Evolutionary conservation across 2,797 vertebrate species (phyloP).

Genomic region (Alfaro cultratus): DNA sequence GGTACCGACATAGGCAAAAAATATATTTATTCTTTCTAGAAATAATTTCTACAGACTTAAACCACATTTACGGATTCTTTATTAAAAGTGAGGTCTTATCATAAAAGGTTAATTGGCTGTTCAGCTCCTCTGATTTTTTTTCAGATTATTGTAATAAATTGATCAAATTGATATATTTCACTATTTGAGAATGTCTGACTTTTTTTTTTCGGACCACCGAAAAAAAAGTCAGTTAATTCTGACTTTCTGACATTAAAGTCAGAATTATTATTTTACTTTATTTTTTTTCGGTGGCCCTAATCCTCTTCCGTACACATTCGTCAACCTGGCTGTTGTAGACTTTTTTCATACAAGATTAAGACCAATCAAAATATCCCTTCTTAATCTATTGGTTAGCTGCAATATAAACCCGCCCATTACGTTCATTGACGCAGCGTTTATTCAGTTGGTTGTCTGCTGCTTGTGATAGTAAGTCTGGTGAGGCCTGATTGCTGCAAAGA

Average conservation of each 20-base stretch:
- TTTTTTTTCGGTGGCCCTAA: too few species aligned
- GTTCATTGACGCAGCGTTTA: background rate
- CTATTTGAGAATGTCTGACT: background rate
- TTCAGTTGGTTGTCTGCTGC: background rate
- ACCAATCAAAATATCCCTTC: conserved; percentile 33
- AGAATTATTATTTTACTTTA: too few species aligned
- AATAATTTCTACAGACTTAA: too few species aligned
- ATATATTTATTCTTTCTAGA: too few species aligned
- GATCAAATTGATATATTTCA: background rate
- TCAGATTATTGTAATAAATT: background rate
- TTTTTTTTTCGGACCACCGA: too few species aligned
- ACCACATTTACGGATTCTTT: background rate
- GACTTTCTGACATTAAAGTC: too few species aligned
- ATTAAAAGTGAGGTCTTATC: background rate
- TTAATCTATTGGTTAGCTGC: conserved; percentile 45
- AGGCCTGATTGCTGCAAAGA: conserved; percentile 34
- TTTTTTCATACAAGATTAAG: fast-evolving
- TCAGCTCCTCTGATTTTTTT: conserved; percentile 7
- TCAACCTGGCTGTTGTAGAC: background rate
- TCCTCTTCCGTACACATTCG: too few species aligned
- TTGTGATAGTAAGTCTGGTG: background rate
- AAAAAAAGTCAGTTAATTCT: too few species aligned
- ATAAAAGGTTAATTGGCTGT: background rate
- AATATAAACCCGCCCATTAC: conserved; percentile 10
- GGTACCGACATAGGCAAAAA: too few species aligned